These are phyloP conservation scores for Drosophila serrata DNA, from an alignment of 1,140 invertebrate species.

Conservation along the genomic window DNA sequence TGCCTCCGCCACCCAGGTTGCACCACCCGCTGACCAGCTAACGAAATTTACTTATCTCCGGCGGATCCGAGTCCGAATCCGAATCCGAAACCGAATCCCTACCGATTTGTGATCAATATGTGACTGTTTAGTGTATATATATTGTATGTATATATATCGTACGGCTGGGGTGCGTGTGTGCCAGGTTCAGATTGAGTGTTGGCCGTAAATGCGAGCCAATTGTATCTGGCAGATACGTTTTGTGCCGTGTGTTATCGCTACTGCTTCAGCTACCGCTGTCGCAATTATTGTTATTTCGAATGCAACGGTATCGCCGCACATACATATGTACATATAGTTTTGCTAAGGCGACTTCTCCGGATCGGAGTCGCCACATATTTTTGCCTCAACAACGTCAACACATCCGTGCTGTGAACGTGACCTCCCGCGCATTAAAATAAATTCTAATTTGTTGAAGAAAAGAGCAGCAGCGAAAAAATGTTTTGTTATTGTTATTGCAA, in stretches of 20 bases:
- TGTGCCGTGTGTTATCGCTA: slow-evolving; percentile 65
- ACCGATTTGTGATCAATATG: slow-evolving; percentile 58
- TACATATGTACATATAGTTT: no score
- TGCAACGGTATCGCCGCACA: slow-evolving; percentile 54
- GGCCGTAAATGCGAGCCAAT: slow-evolving; percentile 70
- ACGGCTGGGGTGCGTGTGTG: slow-evolving; percentile 43
- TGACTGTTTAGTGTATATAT: slow-evolving; percentile 36
- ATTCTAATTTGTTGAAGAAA: slow-evolving; percentile 81
- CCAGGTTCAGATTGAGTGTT: slow-evolving; percentile 44
- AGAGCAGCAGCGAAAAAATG: slow-evolving; percentile 70
- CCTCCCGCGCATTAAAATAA: slow-evolving; percentile 82
- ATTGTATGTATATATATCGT: slow-evolving; percentile 1
- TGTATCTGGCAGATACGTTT: slow-evolving; percentile 73
- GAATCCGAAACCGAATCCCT: slow-evolving; percentile 30
- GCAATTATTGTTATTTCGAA: slow-evolving; percentile 66
- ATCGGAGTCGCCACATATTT: slow-evolving; percentile 34
- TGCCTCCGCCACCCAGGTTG: slow-evolving; percentile 19
- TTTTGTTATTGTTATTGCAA: slow-evolving; percentile 79
- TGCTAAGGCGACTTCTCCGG: slow-evolving; percentile 12
- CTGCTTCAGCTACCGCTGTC: slow-evolving; percentile 32
- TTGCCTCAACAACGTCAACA: slow-evolving; percentile 46
- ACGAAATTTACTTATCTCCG: slow-evolving; percentile 41
- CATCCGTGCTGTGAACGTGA: slow-evolving; percentile 78
- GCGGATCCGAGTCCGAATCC: slow-evolving; percentile 31
- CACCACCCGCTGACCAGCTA: slow-evolving; percentile 48